These are phyloP conservation scores for Mirza zaza DNA, from an alignment of 2,113 vertebrate genomes.

Conservation along the genomic window DNA sequence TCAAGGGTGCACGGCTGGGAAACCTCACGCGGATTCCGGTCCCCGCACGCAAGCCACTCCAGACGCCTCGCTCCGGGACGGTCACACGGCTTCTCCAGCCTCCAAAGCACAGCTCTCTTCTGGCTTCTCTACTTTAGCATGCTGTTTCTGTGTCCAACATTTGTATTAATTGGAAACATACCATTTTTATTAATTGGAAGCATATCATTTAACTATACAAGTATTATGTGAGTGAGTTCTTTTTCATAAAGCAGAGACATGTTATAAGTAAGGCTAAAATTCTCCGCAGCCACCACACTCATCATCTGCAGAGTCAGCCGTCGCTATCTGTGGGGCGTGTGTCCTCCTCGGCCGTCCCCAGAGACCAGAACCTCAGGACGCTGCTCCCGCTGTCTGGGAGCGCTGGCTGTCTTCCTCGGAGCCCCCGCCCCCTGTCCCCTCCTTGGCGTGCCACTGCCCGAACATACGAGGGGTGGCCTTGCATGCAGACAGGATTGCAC, in stretches of 20 bases:
- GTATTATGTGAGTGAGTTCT: background rate
- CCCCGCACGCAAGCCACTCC: no score
- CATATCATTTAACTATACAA: background rate
- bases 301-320: no score
- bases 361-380: background rate
- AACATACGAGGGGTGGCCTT: no score
- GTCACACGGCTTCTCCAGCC: accelerated
- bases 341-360: background rate
- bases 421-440: accelerated
- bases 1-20: background rate
- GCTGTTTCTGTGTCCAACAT: background rate
- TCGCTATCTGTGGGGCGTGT: accelerated
- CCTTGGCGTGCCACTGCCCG: accelerated
- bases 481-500: background rate
- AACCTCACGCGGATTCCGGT: accelerated
- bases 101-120: background rate
- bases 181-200: background rate
- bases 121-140: background rate
- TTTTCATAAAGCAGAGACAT: background rate
- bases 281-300: background rate
- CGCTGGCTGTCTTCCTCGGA: no score
- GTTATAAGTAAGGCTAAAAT: no score
- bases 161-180: background rate
- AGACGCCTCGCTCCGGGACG: accelerated
- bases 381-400: accelerated